Conservation (phyloP, 2,888 invertebrate genomes). For the Hyalella azteca region DNA sequence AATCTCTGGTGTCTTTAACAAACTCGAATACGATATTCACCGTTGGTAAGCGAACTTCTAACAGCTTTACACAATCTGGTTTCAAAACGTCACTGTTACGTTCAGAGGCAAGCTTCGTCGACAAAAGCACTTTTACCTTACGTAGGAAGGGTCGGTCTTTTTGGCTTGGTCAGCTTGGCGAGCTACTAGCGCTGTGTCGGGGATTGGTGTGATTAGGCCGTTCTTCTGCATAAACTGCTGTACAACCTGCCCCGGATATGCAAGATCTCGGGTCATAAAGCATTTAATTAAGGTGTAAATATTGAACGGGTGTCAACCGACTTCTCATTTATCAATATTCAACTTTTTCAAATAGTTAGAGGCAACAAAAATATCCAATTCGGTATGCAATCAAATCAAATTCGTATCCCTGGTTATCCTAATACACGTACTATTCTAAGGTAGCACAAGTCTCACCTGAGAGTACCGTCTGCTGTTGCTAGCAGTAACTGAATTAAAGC, state of each 20-base stretch:
- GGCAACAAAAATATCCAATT: background rate
- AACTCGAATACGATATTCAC: too few species aligned
- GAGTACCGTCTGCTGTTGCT: conserved; percentile 7
- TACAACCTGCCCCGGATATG: background rate
- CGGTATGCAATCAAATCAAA: background rate
- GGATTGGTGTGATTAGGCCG: background rate
- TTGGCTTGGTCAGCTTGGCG: background rate
- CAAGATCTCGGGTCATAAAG: background rate
- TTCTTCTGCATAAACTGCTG: background rate
- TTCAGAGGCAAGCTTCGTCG: background rate
- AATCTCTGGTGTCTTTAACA: too few species aligned
- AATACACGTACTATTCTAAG: background rate
- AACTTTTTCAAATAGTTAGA: background rate
- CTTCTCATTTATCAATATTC: background rate
- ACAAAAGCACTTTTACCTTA: background rate
- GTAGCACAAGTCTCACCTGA: background rate
- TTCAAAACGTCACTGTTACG: too few species aligned
- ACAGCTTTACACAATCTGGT: too few species aligned
- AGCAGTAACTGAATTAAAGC: background rate
- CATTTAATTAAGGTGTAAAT: background rate
- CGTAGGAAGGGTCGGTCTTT: background rate
- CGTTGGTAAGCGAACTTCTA: too few species aligned
- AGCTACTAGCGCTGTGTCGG: background rate
- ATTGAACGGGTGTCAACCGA: background rate
- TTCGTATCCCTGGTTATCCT: background rate